A percentile compares a stretch with the other conserved stretches of the same genome.
Conservation (phyloP, 2,888 invertebrate genomes). For the Ophioninae sp. region DNA sequence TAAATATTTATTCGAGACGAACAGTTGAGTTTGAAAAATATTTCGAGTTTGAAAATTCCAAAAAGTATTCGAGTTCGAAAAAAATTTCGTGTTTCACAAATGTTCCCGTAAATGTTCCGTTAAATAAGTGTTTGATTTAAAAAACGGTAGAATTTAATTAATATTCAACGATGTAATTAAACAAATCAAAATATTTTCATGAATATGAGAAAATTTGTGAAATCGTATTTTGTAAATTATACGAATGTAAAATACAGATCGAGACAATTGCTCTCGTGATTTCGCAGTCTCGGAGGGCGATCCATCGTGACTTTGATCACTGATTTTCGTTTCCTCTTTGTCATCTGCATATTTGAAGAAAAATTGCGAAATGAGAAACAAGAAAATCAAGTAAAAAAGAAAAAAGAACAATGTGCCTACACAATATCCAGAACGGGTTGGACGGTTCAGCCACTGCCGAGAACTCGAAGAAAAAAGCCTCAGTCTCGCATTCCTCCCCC, state of each 20-base stretch:
- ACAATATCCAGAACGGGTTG: slow-evolving; percentile 81
- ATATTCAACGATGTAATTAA: not conserved
- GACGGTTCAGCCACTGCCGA: slow-evolving; percentile 79
- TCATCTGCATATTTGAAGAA: slow-evolving; percentile 36
- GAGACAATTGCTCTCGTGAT: not conserved
- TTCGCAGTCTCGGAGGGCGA: not conserved
- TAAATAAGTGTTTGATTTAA: not conserved
- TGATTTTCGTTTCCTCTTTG: slow-evolving; percentile 31
- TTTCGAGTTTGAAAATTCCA: too few relatives aligned
- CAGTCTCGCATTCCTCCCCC: slow-evolving; percentile 40
- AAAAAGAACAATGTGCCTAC: slow-evolving; percentile 70
- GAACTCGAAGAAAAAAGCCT: slow-evolving; percentile 60
- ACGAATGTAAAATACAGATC: not conserved
- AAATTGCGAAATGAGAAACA: not conserved
- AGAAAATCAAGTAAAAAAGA: slow-evolving; percentile 40
- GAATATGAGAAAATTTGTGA: too few relatives aligned
- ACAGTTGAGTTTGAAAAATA: too few relatives aligned
- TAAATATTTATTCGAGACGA: too few relatives aligned
- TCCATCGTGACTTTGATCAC: slow-evolving; percentile 6
- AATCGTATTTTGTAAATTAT: not conserved
- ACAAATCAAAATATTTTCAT: not conserved
- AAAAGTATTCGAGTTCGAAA: too few relatives aligned
- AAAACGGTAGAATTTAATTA: too few relatives aligned
- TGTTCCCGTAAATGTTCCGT: not conserved
- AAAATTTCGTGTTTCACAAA: too few relatives aligned